A percentile compares a stretch with the other conserved stretches of the same genome.
Conservation (phyloP, 2,797 vertebrate species). For the Pantherophis alleghaniensis region DNA sequence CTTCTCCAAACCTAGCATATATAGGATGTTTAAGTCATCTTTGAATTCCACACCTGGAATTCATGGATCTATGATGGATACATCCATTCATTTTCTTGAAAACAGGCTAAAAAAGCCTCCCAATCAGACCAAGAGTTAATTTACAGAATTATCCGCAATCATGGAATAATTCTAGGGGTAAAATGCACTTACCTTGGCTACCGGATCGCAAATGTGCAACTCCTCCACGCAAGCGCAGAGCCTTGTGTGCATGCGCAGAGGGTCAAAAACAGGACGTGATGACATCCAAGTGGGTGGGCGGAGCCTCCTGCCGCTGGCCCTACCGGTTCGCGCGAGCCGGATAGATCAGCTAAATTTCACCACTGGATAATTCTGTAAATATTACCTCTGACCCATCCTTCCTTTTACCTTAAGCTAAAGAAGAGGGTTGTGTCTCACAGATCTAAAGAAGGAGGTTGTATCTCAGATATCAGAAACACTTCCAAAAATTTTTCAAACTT, state of each 20-base stretch:
- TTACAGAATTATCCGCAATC: neutral
- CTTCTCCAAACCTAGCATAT: neutral
- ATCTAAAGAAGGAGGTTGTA: neutral
- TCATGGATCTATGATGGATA: neutral
- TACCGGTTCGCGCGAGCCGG: no score
- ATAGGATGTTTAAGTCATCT: neutral
- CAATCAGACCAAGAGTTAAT: neutral
- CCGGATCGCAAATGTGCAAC: no score
- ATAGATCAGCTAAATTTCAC: no score
- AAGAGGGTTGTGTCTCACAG: neutral
- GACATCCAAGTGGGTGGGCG: no score
- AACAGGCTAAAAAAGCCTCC: neutral
- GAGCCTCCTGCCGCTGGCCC: no score
- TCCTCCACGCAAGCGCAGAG: no score
- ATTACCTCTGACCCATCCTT: neutral
- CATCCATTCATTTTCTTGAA: neutral
- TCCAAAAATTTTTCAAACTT: neutral
- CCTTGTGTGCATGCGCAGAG: no score
- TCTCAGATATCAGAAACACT: neutral
- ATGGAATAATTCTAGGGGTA: no score
- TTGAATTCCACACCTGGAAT: neutral
- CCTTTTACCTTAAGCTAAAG: neutral
- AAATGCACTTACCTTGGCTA: no score
- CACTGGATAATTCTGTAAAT: neutral
- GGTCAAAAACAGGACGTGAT: no score